These are phyloP conservation scores for Mus spretus DNA, from an alignment of 2,797 vertebrate species.

Conservation along the genomic window DNA sequence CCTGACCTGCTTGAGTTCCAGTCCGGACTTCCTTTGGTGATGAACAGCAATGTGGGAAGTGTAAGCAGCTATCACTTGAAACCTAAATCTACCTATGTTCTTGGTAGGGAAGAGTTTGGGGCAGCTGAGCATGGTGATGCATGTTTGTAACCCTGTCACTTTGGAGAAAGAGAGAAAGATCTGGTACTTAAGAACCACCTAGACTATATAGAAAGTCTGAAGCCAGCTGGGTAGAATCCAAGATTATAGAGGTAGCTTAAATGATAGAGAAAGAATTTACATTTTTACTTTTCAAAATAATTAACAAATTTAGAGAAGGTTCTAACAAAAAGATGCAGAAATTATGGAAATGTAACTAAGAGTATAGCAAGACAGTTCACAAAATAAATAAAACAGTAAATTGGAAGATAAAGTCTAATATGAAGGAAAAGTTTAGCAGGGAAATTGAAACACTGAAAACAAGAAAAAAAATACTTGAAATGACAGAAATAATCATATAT, in stretches of 20 bases:
- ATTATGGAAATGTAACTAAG: neutral
- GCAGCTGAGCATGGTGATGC: neutral
- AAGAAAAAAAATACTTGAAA: neutral
- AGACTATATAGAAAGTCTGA: neutral
- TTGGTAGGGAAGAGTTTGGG: neutral
- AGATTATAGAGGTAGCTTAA: neutral
- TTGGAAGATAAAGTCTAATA: neutral
- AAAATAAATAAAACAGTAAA: neutral
- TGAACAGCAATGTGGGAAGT: no score
- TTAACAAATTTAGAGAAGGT: no score
- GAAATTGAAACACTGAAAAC: neutral
- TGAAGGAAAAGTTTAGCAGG: neutral
- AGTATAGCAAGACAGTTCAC: neutral
- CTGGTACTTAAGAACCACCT: neutral
- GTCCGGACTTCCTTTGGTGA: no score
- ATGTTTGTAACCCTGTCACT: neutral
- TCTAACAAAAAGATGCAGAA: no score
- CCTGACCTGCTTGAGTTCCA: no score
- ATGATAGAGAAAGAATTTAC: neutral
- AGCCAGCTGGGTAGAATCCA: neutral
- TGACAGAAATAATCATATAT: no score
- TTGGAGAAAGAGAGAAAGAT: neutral
- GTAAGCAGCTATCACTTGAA: neutral
- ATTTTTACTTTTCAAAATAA: neutral
- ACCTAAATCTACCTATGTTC: neutral